Evolutionary conservation across 2,797 vertebrate species (phyloP).

Genomic region (Astyanax mexicanus): DNA sequence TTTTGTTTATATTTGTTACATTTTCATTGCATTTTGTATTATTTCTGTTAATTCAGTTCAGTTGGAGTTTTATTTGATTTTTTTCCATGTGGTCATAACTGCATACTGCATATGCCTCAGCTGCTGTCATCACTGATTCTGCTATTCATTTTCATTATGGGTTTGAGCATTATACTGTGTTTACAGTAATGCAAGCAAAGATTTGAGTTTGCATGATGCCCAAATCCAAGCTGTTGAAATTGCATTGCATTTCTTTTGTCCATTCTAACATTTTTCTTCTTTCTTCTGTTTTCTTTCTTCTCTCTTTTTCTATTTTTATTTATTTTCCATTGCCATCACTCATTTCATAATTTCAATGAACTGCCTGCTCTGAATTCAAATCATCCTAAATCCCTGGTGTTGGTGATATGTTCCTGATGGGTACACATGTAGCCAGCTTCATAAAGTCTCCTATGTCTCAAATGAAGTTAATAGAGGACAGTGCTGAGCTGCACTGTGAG

Average conservation of each 20-base stretch:
- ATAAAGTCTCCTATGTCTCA: slow-evolving; percentile 89
- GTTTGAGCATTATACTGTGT: slow-evolving; percentile 42
- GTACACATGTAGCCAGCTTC: slow-evolving; percentile 85
- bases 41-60: too few species aligned
- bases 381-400: slow-evolving; percentile 73
- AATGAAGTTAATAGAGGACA: slow-evolving; percentile 81
- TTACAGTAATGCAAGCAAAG: slow-evolving; percentile 4
- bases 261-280: slow-evolving; percentile 64
- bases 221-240: slow-evolving; percentile 46
- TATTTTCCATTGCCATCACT: slow-evolving; percentile 59
- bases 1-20: too few species aligned
- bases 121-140: slow-evolving; percentile 28
- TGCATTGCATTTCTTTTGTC: slow-evolving; percentile 46
- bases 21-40: neutral
- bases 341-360: slow-evolving; percentile 42
- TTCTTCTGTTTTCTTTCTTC: slow-evolving; percentile 63
- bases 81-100: slow-evolving; percentile 7
- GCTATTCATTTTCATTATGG: slow-evolving; percentile 20
- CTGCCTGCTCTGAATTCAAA: slow-evolving; percentile 63
- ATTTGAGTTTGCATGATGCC: slow-evolving; percentile 51
- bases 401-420: neutral
- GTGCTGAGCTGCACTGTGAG: slow-evolving; percentile 88
- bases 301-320: slow-evolving; percentile 52
- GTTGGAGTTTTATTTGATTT: neutral
- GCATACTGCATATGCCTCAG: slow-evolving; percentile 21